Evolutionary conservation across 2,797 vertebrate species (phyloP).

Genomic region (Fratercula arctica): DNA sequence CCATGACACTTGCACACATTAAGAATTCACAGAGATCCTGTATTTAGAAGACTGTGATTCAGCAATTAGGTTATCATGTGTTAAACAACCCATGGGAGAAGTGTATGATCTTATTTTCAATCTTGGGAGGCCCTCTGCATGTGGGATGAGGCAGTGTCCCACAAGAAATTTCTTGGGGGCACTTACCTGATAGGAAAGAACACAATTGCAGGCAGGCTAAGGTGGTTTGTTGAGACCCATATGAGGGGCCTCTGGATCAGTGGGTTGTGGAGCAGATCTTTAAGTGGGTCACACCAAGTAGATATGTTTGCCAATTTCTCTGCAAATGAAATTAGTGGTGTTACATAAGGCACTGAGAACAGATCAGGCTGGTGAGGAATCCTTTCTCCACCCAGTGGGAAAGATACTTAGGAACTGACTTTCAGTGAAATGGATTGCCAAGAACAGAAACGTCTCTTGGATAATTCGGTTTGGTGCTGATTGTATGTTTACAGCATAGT

Average conservation of each 20-base stretch:
- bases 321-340: slow-evolving; percentile 67
- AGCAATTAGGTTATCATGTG: neutral
- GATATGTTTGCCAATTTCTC: slow-evolving; percentile 63
- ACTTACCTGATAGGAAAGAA: slow-evolving; percentile 66
- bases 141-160: slow-evolving; percentile 69
- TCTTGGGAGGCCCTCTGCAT: neutral
- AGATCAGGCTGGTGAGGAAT: slow-evolving; percentile 16
- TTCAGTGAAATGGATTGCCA: neutral
- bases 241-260: slow-evolving; percentile 59
- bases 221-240: slow-evolving; percentile 62
- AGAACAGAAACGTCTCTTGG: neutral
- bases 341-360: slow-evolving; percentile 53
- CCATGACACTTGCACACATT: neutral
- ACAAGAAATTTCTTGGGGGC: slow-evolving; percentile 69
- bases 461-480: neutral
- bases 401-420: neutral
- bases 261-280: slow-evolving; percentile 60
- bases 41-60: neutral
- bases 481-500: neutral
- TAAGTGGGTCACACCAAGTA: slow-evolving; percentile 62
- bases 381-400: neutral
- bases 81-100: neutral
- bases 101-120: neutral
- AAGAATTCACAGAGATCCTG: neutral
- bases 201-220: slow-evolving; percentile 64